These are phyloP conservation scores for Tympanuchus pallidicinctus DNA, from an alignment of 2,113 vertebrate genomes.

Conservation along the genomic window DNA sequence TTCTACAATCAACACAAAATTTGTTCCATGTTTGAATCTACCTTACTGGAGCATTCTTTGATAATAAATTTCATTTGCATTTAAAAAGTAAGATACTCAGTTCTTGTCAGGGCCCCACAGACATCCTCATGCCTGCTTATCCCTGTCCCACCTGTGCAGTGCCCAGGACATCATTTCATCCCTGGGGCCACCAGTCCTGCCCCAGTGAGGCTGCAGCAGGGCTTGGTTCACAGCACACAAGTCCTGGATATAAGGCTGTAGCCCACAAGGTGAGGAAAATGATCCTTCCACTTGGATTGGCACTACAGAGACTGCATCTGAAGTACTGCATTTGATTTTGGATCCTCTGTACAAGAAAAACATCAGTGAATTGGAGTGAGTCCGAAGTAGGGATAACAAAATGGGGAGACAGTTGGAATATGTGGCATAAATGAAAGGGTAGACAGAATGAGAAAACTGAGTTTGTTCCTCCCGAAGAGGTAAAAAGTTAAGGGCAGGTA, in stretches of 20 bases:
- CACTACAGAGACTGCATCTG: not conserved
- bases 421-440: not conserved
- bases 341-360: not conserved
- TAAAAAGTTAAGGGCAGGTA: not conserved
- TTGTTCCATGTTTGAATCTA: not conserved
- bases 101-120: not conserved
- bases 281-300: not conserved
- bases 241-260: not conserved
- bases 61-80: not conserved
- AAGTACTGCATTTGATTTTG: not conserved
- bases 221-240: not conserved
- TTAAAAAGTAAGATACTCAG: not conserved
- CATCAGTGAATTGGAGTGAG: not conserved
- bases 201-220: too few relatives aligned
- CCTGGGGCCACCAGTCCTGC: too few relatives aligned
- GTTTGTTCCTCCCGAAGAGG: not conserved
- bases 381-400: not conserved
- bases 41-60: not conserved
- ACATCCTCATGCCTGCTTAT: not conserved
- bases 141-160: accelerated
- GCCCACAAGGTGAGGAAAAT: not conserved
- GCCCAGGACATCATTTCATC: not conserved
- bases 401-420: not conserved
- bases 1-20: not conserved
- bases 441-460: not conserved